Evolutionary conservation across 1,140 invertebrate species (phyloP).

Genomic region (Sinonovacula constricta): DNA sequence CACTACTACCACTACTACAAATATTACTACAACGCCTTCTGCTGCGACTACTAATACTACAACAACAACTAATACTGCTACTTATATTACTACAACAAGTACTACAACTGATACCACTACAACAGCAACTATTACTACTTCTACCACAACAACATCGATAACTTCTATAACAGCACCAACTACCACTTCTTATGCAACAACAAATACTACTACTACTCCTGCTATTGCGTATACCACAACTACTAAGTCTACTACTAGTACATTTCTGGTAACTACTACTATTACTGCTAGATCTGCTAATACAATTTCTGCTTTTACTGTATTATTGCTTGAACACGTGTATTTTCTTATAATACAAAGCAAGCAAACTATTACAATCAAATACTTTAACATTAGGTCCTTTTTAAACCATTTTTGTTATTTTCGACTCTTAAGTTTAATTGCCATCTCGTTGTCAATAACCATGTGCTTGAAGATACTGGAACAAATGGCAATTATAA

Average conservation of each 20-base stretch:
- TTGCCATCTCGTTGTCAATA: no score
- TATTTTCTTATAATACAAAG: no score
- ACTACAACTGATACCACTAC: not conserved
- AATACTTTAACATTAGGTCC: no score
- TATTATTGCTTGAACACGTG: no score
- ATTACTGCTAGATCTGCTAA: not conserved
- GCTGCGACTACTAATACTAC: not conserved
- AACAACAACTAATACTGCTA: slow-evolving; percentile 1
- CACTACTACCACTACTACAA: slow-evolving; percentile 1
- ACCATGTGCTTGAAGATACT: no score
- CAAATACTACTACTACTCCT: not conserved
- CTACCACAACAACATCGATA: not conserved
- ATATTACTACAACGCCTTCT: not conserved
- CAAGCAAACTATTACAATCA: no score
- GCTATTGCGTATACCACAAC: not conserved
- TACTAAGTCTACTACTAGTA: not conserved
- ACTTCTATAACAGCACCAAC: not conserved
- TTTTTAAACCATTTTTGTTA: no score
- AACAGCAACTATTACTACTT: not conserved
- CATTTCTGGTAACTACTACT: not conserved
- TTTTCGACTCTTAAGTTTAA: no score
- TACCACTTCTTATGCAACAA: not conserved
- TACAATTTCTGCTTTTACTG: not conserved
- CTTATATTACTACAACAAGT: not conserved
- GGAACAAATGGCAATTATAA: no score